phyloP scores from a whole-genome alignment of 2,113 vertebrate genomes.

The Erythrocercus mccallii region DNA sequence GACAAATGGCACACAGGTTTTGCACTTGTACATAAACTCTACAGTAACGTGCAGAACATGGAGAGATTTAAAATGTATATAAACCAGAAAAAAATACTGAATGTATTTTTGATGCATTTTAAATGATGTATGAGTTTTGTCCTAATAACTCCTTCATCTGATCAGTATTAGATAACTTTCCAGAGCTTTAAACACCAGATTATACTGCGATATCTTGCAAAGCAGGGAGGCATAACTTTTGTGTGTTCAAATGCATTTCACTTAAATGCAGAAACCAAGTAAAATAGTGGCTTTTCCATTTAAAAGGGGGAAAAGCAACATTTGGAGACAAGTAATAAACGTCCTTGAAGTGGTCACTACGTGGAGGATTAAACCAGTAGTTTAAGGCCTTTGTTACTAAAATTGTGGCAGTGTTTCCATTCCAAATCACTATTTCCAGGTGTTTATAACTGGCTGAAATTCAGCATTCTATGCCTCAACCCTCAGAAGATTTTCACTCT shows the following conservation, averaged over 20 bases:
- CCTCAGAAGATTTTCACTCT: neutral
- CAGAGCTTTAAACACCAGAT: constrained; percentile 24
- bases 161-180: constrained; percentile 11
- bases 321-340: neutral
- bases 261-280: neutral
- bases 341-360: neutral
- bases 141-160: constrained; percentile 46
- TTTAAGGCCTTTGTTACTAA: neutral
- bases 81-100: constrained; percentile 40
- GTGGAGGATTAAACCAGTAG: neutral
- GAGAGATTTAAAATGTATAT: constrained; percentile 57
- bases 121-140: constrained; percentile 56
- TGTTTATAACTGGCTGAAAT: neutral
- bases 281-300: neutral
- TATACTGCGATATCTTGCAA: neutral
- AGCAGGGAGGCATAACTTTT: neutral
- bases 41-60: constrained; percentile 31
- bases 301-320: neutral
- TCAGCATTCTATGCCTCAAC: neutral
- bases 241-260: constrained; percentile 10
- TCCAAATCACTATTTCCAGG: neutral
- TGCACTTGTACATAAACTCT: constrained; percentile 66
- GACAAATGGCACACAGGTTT: neutral
- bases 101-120: constrained; percentile 70
- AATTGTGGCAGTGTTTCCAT: neutral